Conservation (phyloP, 2,797 vertebrate genomes). For the Podarcis siculus region DNA sequence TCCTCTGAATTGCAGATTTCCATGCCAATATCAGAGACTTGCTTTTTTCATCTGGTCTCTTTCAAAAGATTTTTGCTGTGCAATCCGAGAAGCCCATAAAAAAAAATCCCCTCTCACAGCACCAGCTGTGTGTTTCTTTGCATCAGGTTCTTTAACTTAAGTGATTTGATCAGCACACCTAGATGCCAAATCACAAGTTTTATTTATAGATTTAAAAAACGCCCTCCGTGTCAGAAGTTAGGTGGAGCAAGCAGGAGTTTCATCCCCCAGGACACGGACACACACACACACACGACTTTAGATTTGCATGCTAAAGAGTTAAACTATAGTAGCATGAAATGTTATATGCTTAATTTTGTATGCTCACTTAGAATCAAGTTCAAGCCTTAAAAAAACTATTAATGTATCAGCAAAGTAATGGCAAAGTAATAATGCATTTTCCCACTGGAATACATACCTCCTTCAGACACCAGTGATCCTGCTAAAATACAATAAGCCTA, state of each 20-base stretch:
- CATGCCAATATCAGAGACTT: not conserved
- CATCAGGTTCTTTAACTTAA: not conserved
- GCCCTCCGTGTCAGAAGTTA: not conserved
- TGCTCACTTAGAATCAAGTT: not conserved
- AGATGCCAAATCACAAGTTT: not conserved
- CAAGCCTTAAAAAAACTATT: not conserved
- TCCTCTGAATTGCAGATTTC: not conserved
- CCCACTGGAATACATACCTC: slow-evolving; percentile 82
- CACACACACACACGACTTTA: not conserved
- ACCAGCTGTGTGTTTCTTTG: not conserved
- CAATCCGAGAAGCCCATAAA: not conserved
- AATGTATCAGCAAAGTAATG: not conserved
- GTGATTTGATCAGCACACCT: not conserved
- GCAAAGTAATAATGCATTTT: slow-evolving; percentile 20
- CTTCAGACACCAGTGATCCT: slow-evolving; percentile 97
- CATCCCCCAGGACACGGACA: too few species aligned
- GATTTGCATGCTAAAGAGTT: not conserved
- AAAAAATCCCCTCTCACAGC: not conserved
- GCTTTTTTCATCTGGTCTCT: not conserved
- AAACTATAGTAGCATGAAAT: not conserved
- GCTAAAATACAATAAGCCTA: slow-evolving; percentile 98
- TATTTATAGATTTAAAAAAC: not conserved
- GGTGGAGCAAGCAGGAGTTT: too few species aligned
- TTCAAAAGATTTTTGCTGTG: not conserved
- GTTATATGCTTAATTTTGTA: not conserved